These are phyloP conservation scores for Callaeas wilsoni DNA, from an alignment of 2,113 vertebrate genomes.

Conservation along the genomic window DNA sequence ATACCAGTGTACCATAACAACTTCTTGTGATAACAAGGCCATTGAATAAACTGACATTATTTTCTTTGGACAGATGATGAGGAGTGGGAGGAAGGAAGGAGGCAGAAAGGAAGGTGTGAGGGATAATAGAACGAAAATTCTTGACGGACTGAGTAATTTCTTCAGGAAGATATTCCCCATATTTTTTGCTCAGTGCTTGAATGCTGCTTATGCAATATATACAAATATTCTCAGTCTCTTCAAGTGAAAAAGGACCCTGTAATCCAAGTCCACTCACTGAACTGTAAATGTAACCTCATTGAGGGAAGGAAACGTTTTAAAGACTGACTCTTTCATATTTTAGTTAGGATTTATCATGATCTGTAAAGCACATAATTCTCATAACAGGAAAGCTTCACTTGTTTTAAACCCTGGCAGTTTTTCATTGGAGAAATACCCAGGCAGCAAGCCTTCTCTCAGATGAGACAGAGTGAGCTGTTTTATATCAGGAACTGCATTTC, in stretches of 20 bases:
- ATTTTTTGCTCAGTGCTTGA: background rate
- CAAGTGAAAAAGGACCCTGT: background rate
- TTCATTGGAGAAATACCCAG: conserved; percentile 21
- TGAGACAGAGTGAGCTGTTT: conserved; percentile 19
- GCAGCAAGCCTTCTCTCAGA: background rate
- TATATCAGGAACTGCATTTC: conserved; percentile 25
- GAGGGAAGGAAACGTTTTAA: background rate
- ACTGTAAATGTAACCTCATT: background rate
- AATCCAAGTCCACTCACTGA: background rate
- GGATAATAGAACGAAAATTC: background rate
- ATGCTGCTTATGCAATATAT: background rate
- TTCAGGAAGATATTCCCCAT: background rate
- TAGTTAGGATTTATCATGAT: background rate
- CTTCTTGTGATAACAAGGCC: background rate
- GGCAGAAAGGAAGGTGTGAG: background rate
- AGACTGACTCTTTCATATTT: background rate
- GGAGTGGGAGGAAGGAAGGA: background rate
- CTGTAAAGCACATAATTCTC: conserved; percentile 12
- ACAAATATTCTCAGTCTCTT: background rate
- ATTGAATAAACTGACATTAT: background rate
- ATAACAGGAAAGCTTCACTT: background rate
- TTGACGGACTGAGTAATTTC: background rate
- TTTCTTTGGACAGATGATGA: background rate
- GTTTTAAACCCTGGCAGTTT: conserved; percentile 6
- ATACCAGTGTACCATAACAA: background rate